Base-by-base conservation (phyloP, 2,888 invertebrate species). In the Cephus sareptanus region DNA sequence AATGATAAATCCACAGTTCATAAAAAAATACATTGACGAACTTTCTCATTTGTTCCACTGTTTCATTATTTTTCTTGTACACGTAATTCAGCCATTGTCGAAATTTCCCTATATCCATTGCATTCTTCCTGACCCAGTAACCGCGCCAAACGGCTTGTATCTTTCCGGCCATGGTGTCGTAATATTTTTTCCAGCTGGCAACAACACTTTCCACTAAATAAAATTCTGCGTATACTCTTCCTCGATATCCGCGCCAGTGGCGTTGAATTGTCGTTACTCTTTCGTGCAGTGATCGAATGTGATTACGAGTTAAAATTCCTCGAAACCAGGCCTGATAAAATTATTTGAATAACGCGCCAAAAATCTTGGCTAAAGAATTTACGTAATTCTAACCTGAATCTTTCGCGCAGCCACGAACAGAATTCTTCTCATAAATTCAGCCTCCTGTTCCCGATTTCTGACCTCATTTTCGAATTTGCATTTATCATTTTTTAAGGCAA, bases 131-230 rank as follows among this genome's bases (percentile, higher is more conserved):
- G 23, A 79, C 71, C 79, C 82, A 82, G 75, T 87, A 87, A 4
- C 87, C 89, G 4, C 89, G 85, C 90, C 90, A 90, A 9, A 80
- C 74, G 23, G 87, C 86, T 78, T 90, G 90, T 75, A 90, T 88
- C 71, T 79, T 84, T 11, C 79, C 84, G 3, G 90, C 89, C 83
- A 84, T 84, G 31, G 68, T n/a, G 69, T 85, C 77, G 76, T 87
- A 86, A 81, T 83, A 40, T 79, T 84, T 71, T 75, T 82, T 73
- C 85, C 85, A 85, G 83, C 85, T 85, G 31, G 81, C 80, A n/a
- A 84, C 79, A 4, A 83, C 85, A 40, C 81, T 81, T 73, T 82
- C 75, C 15, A 81, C 76, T 33, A 86, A 74, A 75, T 81, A 79
- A 30, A 77, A 82, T 73, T 81, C 80, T 4, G 81, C 69, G 6